Evolutionary conservation across 2,888 invertebrate genomes (phyloP).

Genomic region (Clivina fossor): DNA sequence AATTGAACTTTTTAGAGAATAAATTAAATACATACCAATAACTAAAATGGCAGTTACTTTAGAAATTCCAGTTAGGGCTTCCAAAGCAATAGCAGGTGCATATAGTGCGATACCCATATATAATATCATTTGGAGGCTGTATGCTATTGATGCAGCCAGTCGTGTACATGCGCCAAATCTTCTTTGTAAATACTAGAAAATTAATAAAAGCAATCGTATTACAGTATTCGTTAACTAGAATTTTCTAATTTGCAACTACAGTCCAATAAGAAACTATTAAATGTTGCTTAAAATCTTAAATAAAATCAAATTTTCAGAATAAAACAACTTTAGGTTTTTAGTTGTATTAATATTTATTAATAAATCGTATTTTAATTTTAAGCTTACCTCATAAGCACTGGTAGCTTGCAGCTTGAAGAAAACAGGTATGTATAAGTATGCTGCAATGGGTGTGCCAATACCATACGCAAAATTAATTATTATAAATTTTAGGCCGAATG

Average conservation of each 20-base stretch:
- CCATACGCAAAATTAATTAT: conserved; percentile 76
- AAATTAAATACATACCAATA: conserved; percentile 63
- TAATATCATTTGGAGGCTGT: conserved; percentile 85
- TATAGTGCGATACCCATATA: conserved; percentile 92
- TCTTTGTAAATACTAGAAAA: conserved; percentile 77
- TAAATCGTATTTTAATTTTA: no score
- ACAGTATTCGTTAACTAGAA: no score
- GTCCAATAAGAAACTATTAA: no score
- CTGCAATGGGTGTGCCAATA: conserved; percentile 75
- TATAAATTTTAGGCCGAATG: conserved; percentile 78
- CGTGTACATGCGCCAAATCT: conserved; percentile 80
- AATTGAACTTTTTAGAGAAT: no score
- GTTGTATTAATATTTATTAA: not conserved
- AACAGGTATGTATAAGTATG: conserved; percentile 79
- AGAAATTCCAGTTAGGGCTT: conserved; percentile 80
- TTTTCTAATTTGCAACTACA: no score
- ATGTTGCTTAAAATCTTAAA: no score
- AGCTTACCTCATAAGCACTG: conserved; percentile 84
- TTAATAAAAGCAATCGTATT: no score
- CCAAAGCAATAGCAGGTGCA: conserved; percentile 88
- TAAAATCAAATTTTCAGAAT: no score
- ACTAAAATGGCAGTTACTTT: conserved; percentile 72
- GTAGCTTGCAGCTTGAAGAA: conserved; percentile 80
- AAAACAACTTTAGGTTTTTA: no score
- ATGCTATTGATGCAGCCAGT: conserved; percentile 78